Evolutionary conservation across 1,140 invertebrate species (phyloP).

Genomic region (Colletes gigas): DNA sequence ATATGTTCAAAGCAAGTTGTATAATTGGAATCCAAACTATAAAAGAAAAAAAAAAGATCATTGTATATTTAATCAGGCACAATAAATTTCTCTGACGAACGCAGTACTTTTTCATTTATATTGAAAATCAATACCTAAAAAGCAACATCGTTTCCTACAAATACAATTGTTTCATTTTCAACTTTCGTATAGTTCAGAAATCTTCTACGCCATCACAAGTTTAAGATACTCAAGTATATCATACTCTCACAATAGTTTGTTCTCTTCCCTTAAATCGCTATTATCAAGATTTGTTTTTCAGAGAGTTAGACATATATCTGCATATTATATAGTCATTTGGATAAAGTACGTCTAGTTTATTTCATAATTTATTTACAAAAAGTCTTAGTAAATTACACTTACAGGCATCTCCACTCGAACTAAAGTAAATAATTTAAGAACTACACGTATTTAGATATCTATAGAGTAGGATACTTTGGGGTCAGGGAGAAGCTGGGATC

Average conservation of each 20-base stretch:
- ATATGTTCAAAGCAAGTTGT: constrained; percentile 67
- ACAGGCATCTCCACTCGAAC: constrained; percentile 81
- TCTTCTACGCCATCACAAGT: constrained; percentile 27
- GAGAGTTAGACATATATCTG: constrained; percentile 22
- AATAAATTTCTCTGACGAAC: constrained; percentile 68
- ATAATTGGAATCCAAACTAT: constrained; percentile 56
- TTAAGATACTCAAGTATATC: constrained; percentile 28
- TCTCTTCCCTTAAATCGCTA: constrained; percentile 23
- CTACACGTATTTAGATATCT: constrained; percentile 81
- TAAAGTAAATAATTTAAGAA: constrained; percentile 81
- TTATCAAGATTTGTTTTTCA: too few species aligned
- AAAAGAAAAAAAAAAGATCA: constrained; percentile 54
- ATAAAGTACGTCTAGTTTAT: constrained; percentile 81
- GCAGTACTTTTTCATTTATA: constrained; percentile 48
- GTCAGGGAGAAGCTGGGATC: constrained; percentile 78
- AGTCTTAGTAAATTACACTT: constrained; percentile 82
- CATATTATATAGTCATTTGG: constrained; percentile 69
- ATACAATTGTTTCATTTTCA: constrained; percentile 28
- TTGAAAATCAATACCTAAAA: constrained; percentile 43
- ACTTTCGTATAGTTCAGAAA: constrained; percentile 38
- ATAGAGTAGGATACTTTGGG: constrained; percentile 80
- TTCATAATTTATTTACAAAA: constrained; percentile 82
- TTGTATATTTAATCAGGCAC: constrained; percentile 71
- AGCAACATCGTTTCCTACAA: constrained; percentile 49
- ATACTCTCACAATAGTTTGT: constrained; percentile 23